Base-by-base conservation (phyloP, 2,888 invertebrate species). In the Nemotelus pantherinus region DNA sequence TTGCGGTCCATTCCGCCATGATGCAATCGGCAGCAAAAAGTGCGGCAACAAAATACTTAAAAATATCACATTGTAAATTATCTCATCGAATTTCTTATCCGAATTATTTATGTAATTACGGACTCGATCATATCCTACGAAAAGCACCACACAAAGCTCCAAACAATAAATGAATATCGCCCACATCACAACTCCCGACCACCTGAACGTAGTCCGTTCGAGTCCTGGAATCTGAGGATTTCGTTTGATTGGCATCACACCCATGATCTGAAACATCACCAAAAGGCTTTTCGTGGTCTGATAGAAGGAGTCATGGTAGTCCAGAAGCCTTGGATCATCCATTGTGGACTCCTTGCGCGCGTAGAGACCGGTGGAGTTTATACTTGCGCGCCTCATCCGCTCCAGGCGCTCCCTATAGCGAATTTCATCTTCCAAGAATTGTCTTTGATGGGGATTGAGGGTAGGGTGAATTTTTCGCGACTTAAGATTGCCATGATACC, bases 51-150 rank as follows among this genome's bases (percentile, higher is more conserved):
- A 87, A 81, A 93, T 90, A 81, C 93, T 93, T 78, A 93, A 86
- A 82, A 93, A 93, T 82, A 93, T 93, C 25, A 93, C 89, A 82
- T 93, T 92, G 84, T 93, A 93, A 82, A 93, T 92, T 53, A 93
- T 91, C 85, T 93, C 93, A 81, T 93, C 93, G 83, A 93, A 93
- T 48, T 92, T 89, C 83, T 91, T 92, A 80, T 92, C 92, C 4
- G 89, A 88, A 79, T 88, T 90, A 78, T 86, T 87, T 65, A 90
- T 88, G 79, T 91, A 91, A 80, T 89, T 89, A 10, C 85, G 85
- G 4, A 90, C 86, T 2, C 91, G 88, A 80, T 90, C 90, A 48
- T 86, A 87, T 44, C 89, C 88, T 41, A 91, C 91, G 77, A 85
- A 77, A 3, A 85, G 83, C 0, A 91, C 91, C 74, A 91, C 87